phyloP scores from a whole-genome alignment of 2,888 invertebrate species.

The Luperina nickerlii region DNA sequence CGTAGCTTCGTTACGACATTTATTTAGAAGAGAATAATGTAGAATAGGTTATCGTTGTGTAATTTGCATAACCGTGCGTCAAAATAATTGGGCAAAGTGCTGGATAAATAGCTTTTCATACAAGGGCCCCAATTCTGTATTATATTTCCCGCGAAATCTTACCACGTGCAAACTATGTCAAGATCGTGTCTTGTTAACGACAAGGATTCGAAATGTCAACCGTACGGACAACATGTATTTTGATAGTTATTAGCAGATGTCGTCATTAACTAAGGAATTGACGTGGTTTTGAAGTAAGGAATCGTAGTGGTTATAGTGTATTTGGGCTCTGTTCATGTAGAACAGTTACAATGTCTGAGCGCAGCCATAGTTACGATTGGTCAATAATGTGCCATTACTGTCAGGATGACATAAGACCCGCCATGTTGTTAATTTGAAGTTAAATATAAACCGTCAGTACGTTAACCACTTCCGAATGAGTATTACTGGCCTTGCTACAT shows the following conservation, averaged over 20 bases:
- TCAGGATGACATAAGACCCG: neutral
- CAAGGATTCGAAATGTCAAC: no score
- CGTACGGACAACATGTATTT: no score
- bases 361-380: neutral
- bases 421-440: neutral
- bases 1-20: neutral
- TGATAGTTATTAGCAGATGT: no score
- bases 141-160: no score
- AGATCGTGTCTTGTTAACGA: no score
- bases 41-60: neutral
- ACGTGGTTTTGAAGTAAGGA: no score
- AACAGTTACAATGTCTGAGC: neutral
- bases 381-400: neutral
- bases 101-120: neutral
- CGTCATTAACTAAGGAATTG: no score
- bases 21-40: neutral
- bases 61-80: neutral
- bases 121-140: no score
- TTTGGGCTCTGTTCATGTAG: neutral
- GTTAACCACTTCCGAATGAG: neutral
- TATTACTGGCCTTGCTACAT: neutral
- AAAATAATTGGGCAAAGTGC: neutral
- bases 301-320: no score
- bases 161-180: no score
- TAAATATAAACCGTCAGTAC: neutral